Percentiles rank a stretch among this genome's conserved stretches.
Conservation (phyloP, 2,888 invertebrate genomes). For the Seira musarum region DNA sequence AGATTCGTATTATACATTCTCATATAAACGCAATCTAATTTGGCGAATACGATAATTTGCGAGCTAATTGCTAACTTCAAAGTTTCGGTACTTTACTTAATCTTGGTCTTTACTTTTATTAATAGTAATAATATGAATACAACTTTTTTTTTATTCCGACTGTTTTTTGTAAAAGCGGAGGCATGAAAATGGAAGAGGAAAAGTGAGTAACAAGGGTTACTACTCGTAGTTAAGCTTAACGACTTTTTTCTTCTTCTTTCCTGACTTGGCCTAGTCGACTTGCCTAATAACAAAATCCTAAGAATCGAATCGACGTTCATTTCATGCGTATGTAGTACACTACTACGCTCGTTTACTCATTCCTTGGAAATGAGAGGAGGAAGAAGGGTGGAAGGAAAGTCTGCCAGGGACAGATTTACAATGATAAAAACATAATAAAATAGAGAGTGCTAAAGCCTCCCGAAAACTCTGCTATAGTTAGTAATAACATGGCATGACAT, state of each 20-base stretch:
- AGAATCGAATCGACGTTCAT: slow-evolving; percentile 53
- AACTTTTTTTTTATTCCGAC: slow-evolving; percentile 1
- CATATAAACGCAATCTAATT: too few species aligned
- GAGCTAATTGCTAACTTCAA: too few species aligned
- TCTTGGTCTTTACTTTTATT: too few species aligned
- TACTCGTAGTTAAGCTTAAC: slow-evolving; percentile 20
- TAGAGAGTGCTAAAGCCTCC: slow-evolving; percentile 9
- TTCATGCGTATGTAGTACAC: slow-evolving; percentile 31
- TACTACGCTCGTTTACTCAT: not conserved
- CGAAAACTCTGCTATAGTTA: not conserved
- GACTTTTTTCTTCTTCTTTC: slow-evolving; percentile 32
- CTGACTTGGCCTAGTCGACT: too few species aligned
- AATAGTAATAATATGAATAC: not conserved
- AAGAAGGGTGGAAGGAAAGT: slow-evolving; percentile 44
- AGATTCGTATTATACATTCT: too few species aligned
- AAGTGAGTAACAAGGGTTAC: slow-evolving; percentile 41
- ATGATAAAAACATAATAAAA: slow-evolving; percentile 52
- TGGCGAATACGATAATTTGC: too few species aligned
- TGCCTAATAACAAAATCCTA: slow-evolving; percentile 49
- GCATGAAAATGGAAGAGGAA: not conserved
- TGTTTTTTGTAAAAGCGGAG: not conserved
- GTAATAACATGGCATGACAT: not conserved
- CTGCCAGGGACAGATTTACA: slow-evolving; percentile 59
- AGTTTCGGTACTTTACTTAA: too few species aligned
- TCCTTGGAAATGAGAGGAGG: not conserved